Evolutionary conservation across 2,113 vertebrate genomes (phyloP), one percentile per base, ranked within the genome.

Genomic region (Passer domesticus): DNA sequence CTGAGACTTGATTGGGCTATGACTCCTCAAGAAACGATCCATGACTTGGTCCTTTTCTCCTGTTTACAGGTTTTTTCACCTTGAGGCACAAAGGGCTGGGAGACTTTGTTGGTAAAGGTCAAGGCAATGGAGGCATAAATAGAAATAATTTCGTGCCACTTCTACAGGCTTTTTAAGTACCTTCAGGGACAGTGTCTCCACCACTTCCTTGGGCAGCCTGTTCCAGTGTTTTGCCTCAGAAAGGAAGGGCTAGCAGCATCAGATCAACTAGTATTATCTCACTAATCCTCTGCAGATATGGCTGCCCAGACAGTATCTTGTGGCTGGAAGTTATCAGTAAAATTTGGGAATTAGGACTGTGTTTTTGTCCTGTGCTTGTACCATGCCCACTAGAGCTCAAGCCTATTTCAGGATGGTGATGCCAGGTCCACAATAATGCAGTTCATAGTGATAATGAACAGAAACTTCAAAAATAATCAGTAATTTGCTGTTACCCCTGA

Each of bases 11-110:
- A 20, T 35, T 19, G 6, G 30, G 7, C 14, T 28, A 5, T n/a
- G 20, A 18, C 30, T 81, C 64, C 41, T 69, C 50, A 47, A n/a
- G 25, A 50, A 39, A 77, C 63, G 13, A 50, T 64, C 20, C 15
- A 27, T 0, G 0, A 52, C 35, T 68, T 41, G 1, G n/a, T 80
- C 15, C 11, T 83, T 83, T 95, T 20, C 23, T 8, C 6, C 11
- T 37, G 5, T 23, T 77, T 13, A 41, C 19, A 55, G 25, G 11
- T 37, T 50, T 91, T 33, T 76, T 79, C 41, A 86, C 46, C 19
- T 63, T 73, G 25, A 73, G 18, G 44, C 19, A 74, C 8, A 35
- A 78, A 66, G 27, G 5, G 22, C 8, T 31, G 18, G 41, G 23
- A 70, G 43, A 62, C 8, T 30, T 15, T 70, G 6, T 33, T n/a